Base-by-base conservation (phyloP, 2,113 vertebrate genomes). In the Phaethon lepturus region DNA sequence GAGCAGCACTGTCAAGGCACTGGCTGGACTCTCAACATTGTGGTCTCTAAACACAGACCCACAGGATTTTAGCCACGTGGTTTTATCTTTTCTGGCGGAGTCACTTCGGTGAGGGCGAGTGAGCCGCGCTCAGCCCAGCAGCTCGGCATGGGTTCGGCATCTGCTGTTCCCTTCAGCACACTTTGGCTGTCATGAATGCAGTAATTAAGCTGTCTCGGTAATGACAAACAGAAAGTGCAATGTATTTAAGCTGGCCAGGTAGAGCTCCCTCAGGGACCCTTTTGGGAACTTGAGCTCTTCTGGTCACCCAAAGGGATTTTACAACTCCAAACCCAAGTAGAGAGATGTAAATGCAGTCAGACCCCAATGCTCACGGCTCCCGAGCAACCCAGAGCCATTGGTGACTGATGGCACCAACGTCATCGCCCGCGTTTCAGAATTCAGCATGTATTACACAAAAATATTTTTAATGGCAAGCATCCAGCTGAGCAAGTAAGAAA, bases 321-420 rank as follows among this genome's bases (percentile, higher is more conserved):
- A 78, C 18, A 67, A 7, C 45, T 75, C 44, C 1, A 0, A 7
- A 2, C 17, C 8, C 2, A 7, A 59, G 25, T 9, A 23, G 18
- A 79, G 53, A 47, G 17, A 63, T 12, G 7, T 11, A 80, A 58
- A 47, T 1, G 6, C 49, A 75, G 52, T 23, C 35, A 8, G 5
- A 81, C 13, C 56, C n/a, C 52, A 10, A 58, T 35, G 40, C 67
- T 6, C 9, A 20, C 22, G 40, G 15, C 47, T 92, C 52, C 22
- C 40, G 16, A 64, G n/a, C 26, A 31, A 7, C 13, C 8, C 69
- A 42, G 40, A 72, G 38, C 15, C 82, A 38, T 56, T 73, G 2
- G 0, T n/a, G 50, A 67, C 23, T 7, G 14, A 60, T 24, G 59
- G 42, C 58, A 90, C 58, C 71, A 56, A 8, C 4, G 17, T 18